A percentile compares a stretch with the other conserved stretches of the same genome.
Evolutionary conservation across 2,888 invertebrate species (phyloP).

Genomic region (Agrotis ipsilon): DNA sequence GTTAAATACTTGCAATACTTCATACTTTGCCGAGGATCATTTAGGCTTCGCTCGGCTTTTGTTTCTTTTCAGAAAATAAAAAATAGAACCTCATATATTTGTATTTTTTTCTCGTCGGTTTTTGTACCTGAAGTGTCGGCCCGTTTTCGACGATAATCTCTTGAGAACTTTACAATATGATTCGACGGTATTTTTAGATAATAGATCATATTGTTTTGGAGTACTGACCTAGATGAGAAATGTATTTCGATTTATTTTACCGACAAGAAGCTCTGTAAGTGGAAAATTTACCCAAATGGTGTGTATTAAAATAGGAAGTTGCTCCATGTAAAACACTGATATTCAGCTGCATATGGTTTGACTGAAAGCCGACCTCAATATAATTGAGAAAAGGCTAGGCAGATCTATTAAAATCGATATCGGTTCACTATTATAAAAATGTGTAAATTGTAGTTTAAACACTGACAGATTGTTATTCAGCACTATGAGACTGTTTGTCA

Average conservation of each 20-base stretch:
- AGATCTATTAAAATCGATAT: too few relatives aligned
- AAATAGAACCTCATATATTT: conserved; percentile 53
- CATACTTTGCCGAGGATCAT: conserved; percentile 68
- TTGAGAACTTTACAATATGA: conserved; percentile 43
- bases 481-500: neutral
- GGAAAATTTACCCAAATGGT: too few relatives aligned
- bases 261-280: conserved; percentile 11
- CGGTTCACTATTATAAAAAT: too few relatives aligned
- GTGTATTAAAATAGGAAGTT: too few relatives aligned
- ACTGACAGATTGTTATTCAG: neutral
- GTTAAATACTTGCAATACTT: conserved; percentile 69
- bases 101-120: conserved; percentile 31
- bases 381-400: too few relatives aligned
- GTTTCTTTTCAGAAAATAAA: conserved; percentile 64
- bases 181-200: conserved; percentile 31
- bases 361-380: too few relatives aligned
- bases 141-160: conserved; percentile 56
- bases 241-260: conserved; percentile 48
- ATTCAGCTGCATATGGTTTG: too few relatives aligned
- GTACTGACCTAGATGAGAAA: conserved; percentile 28
- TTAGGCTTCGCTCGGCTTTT: conserved; percentile 65
- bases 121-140: conserved; percentile 51
- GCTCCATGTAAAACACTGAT: too few relatives aligned
- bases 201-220: conserved; percentile 37
- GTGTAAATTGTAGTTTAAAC: too few relatives aligned